Base-by-base conservation (phyloP, 2,113 vertebrate species). In the Antennarius striatus region DNA sequence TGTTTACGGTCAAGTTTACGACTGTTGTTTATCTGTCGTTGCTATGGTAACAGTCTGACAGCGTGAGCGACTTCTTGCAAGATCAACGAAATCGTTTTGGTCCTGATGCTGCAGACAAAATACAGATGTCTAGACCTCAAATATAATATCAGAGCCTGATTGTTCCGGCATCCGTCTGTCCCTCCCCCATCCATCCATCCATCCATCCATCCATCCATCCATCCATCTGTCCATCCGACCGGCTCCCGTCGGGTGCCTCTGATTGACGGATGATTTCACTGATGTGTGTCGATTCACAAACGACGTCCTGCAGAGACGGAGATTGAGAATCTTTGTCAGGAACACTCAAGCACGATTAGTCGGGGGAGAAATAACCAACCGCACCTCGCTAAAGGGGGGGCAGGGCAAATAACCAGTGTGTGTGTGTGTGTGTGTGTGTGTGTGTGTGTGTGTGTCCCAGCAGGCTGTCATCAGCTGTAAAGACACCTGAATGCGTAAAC, bases 261-360 rank as follows among this genome's bases (percentile, higher is more conserved):
- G n/a, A 22, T 22, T 22, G 22, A 22, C 22, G 22, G 22, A 22
- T 22, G 22, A 22, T 22, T 22, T 22, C 56, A 60, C 13, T 68
- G 80, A 78, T 66, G 58, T 51, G 32, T 52, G 50, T 69, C 77
- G 81, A 78, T 75, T 76, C 64, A 17, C 73, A 70, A 71, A 71
- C 65, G 77, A 79, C 79, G 9, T 67, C 76, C 79, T 69, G 32
- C 73, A 63, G 84, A 83, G 82, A 81, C 32, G 0, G 0, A 69
- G 71, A 78, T 56, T 68, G 71, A 79, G 72, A 75, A 79, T 70
- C 77, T 77, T 79, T 68, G 56, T 63, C 61, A 62, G 46, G 77
- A 75, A 77, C 69, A 75, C 72, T 80, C 63, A 50, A 51, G 43
- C 56, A 39, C 73, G 58, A 75, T 86, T 79, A 77, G 69, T 60